Conservation (phyloP, 2,113 vertebrate genomes). For the Cnemophilus loriae region DNA sequence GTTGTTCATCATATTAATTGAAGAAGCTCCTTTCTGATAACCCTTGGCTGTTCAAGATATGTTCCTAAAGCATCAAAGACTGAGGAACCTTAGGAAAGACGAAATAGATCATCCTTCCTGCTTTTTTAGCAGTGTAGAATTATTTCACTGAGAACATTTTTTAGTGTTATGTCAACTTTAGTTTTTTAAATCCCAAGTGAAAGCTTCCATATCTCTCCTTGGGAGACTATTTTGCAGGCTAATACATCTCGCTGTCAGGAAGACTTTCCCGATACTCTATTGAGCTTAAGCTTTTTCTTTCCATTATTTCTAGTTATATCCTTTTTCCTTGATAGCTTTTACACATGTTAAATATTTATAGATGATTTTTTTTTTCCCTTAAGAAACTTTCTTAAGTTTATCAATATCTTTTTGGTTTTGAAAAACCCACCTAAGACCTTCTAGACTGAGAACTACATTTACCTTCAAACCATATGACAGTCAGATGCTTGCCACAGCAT, state of each 20-base stretch:
- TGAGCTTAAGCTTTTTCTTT: constrained; percentile 16
- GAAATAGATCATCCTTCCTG: neutral
- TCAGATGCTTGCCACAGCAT: neutral
- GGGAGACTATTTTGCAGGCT: constrained; percentile 21
- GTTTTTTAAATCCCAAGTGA: constrained; percentile 49
- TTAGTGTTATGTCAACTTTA: constrained; percentile 28
- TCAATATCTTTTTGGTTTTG: neutral
- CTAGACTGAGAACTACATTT: neutral
- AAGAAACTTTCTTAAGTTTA: neutral
- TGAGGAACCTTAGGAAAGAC: neutral
- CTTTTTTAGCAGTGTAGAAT: constrained; percentile 17
- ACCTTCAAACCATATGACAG: neutral
- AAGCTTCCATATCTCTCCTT: constrained; percentile 30
- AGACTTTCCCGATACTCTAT: neutral
- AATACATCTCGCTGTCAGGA: constrained; percentile 20
- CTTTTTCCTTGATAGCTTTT: constrained; percentile 14
- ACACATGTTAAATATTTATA: neutral
- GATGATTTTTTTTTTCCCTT: neutral
- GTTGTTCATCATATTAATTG: constrained; percentile 4
- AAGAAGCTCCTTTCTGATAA: neutral
- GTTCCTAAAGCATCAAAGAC: neutral
- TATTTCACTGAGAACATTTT: constrained; percentile 32
- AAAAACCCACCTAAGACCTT: neutral
- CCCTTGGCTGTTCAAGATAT: neutral
- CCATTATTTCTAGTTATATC: constrained; percentile 13